These are phyloP conservation scores for Macrosoma leucophasiata DNA, from an alignment of 2,888 invertebrate genomes.

Conservation along the genomic window DNA sequence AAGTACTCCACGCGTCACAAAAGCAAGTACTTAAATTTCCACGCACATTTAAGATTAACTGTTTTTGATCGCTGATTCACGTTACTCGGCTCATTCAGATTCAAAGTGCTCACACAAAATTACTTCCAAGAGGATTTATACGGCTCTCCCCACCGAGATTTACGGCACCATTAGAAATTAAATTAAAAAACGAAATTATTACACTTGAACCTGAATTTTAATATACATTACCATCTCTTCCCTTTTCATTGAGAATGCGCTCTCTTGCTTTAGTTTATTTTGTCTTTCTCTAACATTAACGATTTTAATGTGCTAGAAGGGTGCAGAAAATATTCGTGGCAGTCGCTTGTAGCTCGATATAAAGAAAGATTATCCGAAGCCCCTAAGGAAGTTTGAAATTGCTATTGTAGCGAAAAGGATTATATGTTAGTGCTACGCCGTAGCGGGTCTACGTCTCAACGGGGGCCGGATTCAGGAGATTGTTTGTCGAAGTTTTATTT, in stretches of 20 bases:
- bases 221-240: slow-evolving; percentile 70
- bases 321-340: slow-evolving; percentile 41
- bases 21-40: no score
- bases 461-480: slow-evolving; percentile 48
- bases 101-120: slow-evolving; percentile 30
- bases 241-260: slow-evolving; percentile 70
- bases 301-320: slow-evolving; percentile 31
- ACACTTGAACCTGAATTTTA: slow-evolving; percentile 73
- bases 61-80: neutral
- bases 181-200: slow-evolving; percentile 75
- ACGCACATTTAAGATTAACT: no score
- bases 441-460: slow-evolving; percentile 56
- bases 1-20: no score
- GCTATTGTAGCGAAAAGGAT: slow-evolving; percentile 78
- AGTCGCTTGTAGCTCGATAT: slow-evolving; percentile 66
- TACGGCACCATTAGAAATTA: slow-evolving; percentile 66
- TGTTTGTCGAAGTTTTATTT: slow-evolving; percentile 39
- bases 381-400: slow-evolving; percentile 78
- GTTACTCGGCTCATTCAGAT: slow-evolving; percentile 1
- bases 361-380: slow-evolving; percentile 77
- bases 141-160: slow-evolving; percentile 43
- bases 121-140: slow-evolving; percentile 43
- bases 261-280: slow-evolving; percentile 48
- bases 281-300: slow-evolving; percentile 34
- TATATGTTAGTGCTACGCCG: slow-evolving; percentile 75